These are phyloP conservation scores for Phylloscopus trochiloides DNA, from an alignment of 2,113 vertebrate species.

Conservation along the genomic window DNA sequence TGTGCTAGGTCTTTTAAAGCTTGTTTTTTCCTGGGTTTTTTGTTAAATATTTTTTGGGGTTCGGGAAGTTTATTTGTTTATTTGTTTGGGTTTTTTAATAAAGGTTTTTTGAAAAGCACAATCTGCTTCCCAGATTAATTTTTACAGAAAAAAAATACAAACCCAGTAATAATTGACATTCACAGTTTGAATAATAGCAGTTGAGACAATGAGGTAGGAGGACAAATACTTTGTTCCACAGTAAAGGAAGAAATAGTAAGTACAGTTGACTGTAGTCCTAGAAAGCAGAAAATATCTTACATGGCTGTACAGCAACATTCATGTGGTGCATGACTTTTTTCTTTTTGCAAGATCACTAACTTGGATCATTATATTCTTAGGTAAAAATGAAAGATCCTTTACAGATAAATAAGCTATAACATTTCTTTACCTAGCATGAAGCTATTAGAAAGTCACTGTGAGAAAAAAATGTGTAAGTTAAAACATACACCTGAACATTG, in stretches of 20 bases:
- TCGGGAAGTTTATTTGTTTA: background rate
- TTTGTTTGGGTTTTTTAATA: background rate
- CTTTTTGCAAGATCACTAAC: background rate
- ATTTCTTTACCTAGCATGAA: background rate
- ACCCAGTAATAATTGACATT: background rate
- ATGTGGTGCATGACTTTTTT: background rate
- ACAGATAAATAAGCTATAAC: background rate
- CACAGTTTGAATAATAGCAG: background rate
- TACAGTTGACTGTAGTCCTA: background rate
- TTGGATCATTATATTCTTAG: background rate
- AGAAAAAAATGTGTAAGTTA: background rate
- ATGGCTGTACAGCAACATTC: background rate
- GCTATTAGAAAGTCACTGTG: background rate
- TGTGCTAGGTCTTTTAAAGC: background rate
- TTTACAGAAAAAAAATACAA: background rate
- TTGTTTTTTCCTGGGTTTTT: accelerated
- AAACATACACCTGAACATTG: background rate
- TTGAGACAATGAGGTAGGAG: background rate
- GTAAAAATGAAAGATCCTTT: background rate
- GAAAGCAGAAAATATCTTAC: background rate
- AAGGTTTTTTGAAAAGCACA: background rate
- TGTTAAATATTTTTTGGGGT: background rate
- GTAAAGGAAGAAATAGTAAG: background rate
- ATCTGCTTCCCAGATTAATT: background rate
- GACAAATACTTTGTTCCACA: background rate